phyloP scores from a whole-genome alignment of 2,797 vertebrate genomes.

The Novumbra hubbsi region DNA sequence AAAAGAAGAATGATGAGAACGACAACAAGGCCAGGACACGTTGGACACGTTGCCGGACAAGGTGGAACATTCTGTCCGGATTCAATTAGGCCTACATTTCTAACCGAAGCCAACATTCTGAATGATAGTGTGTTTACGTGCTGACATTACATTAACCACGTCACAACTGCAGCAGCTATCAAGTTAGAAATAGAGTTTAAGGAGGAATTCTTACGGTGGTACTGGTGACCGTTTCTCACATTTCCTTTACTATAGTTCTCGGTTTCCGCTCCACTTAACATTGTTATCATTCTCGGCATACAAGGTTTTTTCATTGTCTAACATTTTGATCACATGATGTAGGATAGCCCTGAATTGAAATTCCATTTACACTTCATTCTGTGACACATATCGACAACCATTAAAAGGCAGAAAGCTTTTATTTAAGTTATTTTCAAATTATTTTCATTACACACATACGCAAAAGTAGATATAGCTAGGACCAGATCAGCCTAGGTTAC shows the following conservation, averaged over 20 bases:
- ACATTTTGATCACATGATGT: not conserved
- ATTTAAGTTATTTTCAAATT: too few species aligned
- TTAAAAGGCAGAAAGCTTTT: too few species aligned
- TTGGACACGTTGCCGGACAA: too few species aligned
- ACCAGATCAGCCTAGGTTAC: not conserved
- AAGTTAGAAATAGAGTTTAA: not conserved
- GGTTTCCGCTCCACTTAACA: not conserved
- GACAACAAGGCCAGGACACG: too few species aligned
- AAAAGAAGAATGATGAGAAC: too few species aligned
- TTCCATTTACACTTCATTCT: too few species aligned
- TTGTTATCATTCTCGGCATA: not conserved
- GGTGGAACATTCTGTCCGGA: too few species aligned
- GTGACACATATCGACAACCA: too few species aligned
- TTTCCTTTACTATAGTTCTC: not conserved
- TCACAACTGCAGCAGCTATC: not conserved
- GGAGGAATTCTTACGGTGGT: not conserved
- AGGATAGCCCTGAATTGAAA: not conserved
- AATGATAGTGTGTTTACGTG: too few species aligned
- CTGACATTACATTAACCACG: not conserved
- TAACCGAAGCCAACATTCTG: too few species aligned
- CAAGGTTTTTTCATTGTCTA: not conserved
- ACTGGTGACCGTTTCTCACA: too few species aligned
- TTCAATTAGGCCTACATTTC: too few species aligned
- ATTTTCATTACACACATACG: not conserved
- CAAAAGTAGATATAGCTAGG: not conserved